Base-by-base conservation (phyloP, 1,140 invertebrate species). In the Tetramorium alpestre region DNA sequence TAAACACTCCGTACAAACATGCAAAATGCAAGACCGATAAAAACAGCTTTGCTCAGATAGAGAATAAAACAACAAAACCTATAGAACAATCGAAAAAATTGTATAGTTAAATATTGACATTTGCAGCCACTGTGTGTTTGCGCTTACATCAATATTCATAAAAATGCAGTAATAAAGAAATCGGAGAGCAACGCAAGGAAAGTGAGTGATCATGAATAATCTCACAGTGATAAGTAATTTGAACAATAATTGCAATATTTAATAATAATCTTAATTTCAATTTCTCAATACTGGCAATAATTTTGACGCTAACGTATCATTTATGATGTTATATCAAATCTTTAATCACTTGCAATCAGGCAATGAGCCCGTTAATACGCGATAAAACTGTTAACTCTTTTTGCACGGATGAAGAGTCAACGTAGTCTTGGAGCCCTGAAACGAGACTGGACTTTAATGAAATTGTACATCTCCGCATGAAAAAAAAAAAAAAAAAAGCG, bases 1-100 rank as follows among this genome's bases (percentile, higher is more conserved):
- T 70, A 70, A 70, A 81, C 44, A 54, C 38, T 18, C 16, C 8
- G 38, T 56, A 56, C 44, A 72, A 81, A 72, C 78, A 56, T 7
- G 38, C 11, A 38, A 25, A 44, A 81, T 56, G 25, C 51, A 44
- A n/a, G 22, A 54, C 16, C 65, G 65, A 56, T 81, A 72, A 81
- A 81, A 81, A 81, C 49, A 72, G 38, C 22, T 33, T n/a, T 44
- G 49, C 38, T n/a, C 2, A n/a, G 7, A 7, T 41, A 10, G 18
- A 62, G 4, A 58, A 38, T 22, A 44, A 54, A 56, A 62, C 49
- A 78, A 49, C 16, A 44, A 22, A 6, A 3, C 4, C 1, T 25
- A 47, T 25, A 47, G 10, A 69, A 70, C 8, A 56, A 81, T 51
- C n/a, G 33, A 28, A 80, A 51, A 65, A 65, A 41, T 33, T 18